Base-by-base conservation (phyloP, 2,113 vertebrate genomes). In the chimpanzee (Pan troglodytes) region DNA sequence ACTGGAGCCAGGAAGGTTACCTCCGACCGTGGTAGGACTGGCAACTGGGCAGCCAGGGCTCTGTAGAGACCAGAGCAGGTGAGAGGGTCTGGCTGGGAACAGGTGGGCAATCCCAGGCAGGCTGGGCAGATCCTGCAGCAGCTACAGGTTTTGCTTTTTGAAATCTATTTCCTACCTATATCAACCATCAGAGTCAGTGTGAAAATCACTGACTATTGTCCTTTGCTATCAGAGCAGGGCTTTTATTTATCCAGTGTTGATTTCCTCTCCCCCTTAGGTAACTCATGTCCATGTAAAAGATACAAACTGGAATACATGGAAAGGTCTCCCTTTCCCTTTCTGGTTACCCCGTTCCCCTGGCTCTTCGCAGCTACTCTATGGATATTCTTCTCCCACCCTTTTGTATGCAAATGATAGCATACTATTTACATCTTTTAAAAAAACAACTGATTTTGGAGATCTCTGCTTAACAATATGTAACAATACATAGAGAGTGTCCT, bases 1-100 rank as follows among this genome's bases (percentile, higher is more conserved):
- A 99, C 64, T 0, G 99, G 99, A 0, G 99, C 98, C 97, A 99
- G 95, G 43, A 99, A 98, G 59, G 64, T 98, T 11, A 99, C 96
- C 1, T 98, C 93, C 0, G 97, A 97, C 7, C 98, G 98, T 0
- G 98, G 85, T 45, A 99, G 52, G 48, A 99, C 97, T 92, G 98
- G 98, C 96, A 95, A 88, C 4, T 99, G 98, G 0, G 99, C 98
- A 0, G 97, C 98, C 97, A 99, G 92, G 0, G 99, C 99, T 94
- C 99, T 99, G 96, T 0, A 72, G 93, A 90, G 30, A 96, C 30
- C 92, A 93, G 23, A 96, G 68, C 40, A 84, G 25, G 83, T 70
- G 48, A 86, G 35, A 86, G 22, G 75, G 85, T 30, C 59, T 85
- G 50, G 14, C 1, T 75, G 48, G 61, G 70, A 84, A 27, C 43